Evolutionary conservation across 2,888 invertebrate species (phyloP).

Genomic region (Rotaria macrura): DNA sequence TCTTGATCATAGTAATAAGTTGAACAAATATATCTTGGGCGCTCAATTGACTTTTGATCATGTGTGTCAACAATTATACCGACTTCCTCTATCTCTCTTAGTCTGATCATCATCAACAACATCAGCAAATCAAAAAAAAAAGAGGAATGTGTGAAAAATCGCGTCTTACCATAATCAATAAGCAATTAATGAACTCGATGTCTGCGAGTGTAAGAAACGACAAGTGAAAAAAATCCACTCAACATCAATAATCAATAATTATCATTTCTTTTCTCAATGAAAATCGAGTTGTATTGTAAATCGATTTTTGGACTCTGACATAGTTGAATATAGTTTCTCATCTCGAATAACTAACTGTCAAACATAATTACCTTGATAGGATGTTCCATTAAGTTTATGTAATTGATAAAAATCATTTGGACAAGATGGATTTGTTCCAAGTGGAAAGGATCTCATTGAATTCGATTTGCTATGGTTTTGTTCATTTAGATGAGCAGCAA

Average conservation of each 20-base stretch:
- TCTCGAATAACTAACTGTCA: background rate
- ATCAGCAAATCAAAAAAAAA: background rate
- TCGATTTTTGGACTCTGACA: background rate
- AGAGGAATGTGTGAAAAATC: slow-evolving; percentile 3
- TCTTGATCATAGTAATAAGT: slow-evolving; percentile 8
- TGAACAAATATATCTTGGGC: slow-evolving; percentile 12
- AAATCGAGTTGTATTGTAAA: no score
- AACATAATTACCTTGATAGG: background rate
- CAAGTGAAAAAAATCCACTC: background rate
- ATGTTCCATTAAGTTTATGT: background rate
- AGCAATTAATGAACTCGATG: slow-evolving; percentile 4
- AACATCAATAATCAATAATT: background rate
- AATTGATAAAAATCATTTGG: background rate
- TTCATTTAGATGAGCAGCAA: background rate
- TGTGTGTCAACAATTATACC: slow-evolving; percentile 11
- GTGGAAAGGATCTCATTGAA: background rate
- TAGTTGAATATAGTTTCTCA: background rate
- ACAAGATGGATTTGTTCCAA: background rate
- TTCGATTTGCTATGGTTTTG: background rate
- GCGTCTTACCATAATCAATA: background rate
- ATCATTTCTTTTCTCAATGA: background rate
- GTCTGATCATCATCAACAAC: background rate
- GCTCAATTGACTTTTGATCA: slow-evolving; percentile 15
- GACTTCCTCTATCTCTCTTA: background rate
- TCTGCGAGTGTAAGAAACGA: background rate